A percentile compares a stretch with the other conserved stretches of the same genome.
Evolutionary conservation across 2,888 invertebrate species (phyloP).

Genomic region (Yponomeuta cagnagella): DNA sequence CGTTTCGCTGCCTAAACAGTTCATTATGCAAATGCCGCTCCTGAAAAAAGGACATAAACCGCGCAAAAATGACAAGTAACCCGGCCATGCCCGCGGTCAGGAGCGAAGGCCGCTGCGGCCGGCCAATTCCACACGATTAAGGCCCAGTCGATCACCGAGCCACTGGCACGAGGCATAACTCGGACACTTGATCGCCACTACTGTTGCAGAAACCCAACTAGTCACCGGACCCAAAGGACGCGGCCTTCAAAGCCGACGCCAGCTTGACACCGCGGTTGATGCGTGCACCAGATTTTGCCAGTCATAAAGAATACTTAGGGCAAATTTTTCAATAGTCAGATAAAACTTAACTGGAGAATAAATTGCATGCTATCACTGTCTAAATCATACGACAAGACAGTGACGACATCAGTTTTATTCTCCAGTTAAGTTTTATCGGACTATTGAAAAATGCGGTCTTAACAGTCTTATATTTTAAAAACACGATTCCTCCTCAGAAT

Average conservation of each 20-base stretch:
- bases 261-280: not conserved
- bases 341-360: too few relatives aligned
- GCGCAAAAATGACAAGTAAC: constrained; percentile 27
- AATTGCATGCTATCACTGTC: too few relatives aligned
- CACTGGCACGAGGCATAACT: constrained; percentile 26
- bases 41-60: constrained; percentile 26
- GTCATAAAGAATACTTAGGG: not conserved
- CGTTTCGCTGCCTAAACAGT: not conserved
- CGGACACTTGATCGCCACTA: constrained; percentile 27
- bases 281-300: constrained; percentile 18
- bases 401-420: too few relatives aligned
- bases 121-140: constrained; percentile 44
- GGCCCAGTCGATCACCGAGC: constrained; percentile 42
- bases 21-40: not conserved
- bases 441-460: too few relatives aligned
- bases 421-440: too few relatives aligned
- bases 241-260: constrained; percentile 24
- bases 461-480: too few relatives aligned
- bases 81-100: constrained; percentile 14
- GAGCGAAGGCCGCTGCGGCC: constrained; percentile 56
- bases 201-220: constrained; percentile 28
- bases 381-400: too few relatives aligned
- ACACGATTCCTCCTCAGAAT: too few relatives aligned
- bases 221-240: not conserved
- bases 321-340: too few relatives aligned